Conservation (phyloP, 2,113 vertebrate genomes). For the Chionis minor region DNA sequence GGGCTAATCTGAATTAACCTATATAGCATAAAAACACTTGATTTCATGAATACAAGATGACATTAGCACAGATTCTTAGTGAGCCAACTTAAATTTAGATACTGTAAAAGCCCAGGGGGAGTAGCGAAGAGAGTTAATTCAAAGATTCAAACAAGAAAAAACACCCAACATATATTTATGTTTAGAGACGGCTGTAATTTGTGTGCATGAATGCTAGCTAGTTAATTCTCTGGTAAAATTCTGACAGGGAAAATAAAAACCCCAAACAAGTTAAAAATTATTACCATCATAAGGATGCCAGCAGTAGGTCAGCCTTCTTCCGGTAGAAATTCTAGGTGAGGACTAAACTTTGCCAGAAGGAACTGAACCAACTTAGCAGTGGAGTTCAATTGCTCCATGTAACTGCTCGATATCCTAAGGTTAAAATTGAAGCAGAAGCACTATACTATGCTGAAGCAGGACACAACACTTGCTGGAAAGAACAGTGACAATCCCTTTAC, state of each 20-base stretch:
- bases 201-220: background rate
- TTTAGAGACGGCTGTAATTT: background rate
- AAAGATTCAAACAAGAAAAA: background rate
- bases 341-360: background rate
- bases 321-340: background rate
- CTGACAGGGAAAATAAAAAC: background rate
- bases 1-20: slow-evolving; percentile 61
- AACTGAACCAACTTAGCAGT: background rate
- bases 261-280: background rate
- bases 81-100: slow-evolving; percentile 16
- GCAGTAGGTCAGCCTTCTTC: background rate
- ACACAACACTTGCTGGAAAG: background rate
- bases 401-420: background rate
- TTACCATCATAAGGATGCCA: background rate
- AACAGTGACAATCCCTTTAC: background rate
- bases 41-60: slow-evolving; percentile 39
- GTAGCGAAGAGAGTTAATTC: background rate
- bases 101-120: background rate
- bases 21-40: slow-evolving; percentile 17
- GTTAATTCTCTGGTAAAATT: background rate
- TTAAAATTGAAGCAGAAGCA: background rate
- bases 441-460: too few relatives aligned
- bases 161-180: background rate
- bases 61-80: slow-evolving; percentile 37
- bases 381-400: background rate